Conservation (phyloP, 2,113 vertebrate species). For the Lepus americanus region DNA sequence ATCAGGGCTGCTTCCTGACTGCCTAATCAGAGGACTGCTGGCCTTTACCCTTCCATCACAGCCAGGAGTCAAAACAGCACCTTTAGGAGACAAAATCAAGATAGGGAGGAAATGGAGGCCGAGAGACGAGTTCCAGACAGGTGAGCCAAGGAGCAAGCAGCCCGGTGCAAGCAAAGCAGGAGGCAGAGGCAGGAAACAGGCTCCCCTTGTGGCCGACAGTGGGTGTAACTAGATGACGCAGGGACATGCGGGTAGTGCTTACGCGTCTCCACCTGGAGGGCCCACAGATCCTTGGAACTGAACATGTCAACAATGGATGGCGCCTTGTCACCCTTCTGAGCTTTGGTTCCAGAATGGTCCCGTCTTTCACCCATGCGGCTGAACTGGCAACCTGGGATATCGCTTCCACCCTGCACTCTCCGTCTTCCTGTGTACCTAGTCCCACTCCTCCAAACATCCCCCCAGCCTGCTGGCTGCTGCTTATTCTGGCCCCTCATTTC, state of each 20-base stretch:
- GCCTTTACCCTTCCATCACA: background rate
- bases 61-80: constrained; percentile 24
- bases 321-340: background rate
- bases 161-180: constrained; percentile 40
- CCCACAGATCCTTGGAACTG: constrained; percentile 34
- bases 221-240: constrained; percentile 68
- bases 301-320: background rate
- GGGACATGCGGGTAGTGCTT: constrained; percentile 47
- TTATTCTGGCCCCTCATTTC: background rate
- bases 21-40: constrained; percentile 34
- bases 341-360: background rate
- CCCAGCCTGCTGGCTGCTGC: background rate
- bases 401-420: background rate
- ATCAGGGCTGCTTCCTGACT: constrained; percentile 42
- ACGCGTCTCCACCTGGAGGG: constrained; percentile 70
- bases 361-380: background rate
- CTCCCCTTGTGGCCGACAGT: constrained; percentile 48
- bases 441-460: background rate
- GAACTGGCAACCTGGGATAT: background rate
- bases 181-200: constrained; percentile 70
- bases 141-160: constrained; percentile 49
- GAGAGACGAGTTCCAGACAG: constrained; percentile 53
- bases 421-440: background rate
- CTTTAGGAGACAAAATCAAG: constrained; percentile 67
- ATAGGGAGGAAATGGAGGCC: constrained; percentile 27